Percentiles rank a stretch among this genome's conserved stretches.
phyloP scores from a whole-genome alignment of 2,797 vertebrate species.

The Zalophus californianus region DNA sequence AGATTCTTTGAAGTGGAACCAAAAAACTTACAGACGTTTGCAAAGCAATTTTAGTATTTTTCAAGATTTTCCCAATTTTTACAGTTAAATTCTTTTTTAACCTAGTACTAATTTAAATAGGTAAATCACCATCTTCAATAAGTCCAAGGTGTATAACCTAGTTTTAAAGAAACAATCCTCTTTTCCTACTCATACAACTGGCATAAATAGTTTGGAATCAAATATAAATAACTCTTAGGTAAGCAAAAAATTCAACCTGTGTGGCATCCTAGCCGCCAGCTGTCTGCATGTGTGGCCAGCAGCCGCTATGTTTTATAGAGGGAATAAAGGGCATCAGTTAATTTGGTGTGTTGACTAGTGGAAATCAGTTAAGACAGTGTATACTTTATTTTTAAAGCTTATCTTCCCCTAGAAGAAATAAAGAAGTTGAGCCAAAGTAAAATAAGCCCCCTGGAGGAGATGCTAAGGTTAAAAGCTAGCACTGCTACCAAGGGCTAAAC shows the following conservation, averaged over 20 bases:
- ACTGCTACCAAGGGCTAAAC: not conserved
- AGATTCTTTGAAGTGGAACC: not conserved
- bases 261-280: not conserved
- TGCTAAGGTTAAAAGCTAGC: not conserved
- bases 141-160: not conserved
- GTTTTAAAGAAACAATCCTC: constrained; percentile 1
- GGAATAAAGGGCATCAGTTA: not conserved
- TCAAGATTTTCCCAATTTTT: not conserved
- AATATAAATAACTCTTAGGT: not conserved
- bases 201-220: constrained; percentile 1
- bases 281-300: not conserved
- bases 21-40: not conserved
- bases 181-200: not conserved
- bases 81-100: not conserved
- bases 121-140: not conserved
- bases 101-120: not conserved
- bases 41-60: not conserved
- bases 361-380: not conserved
- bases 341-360: not conserved
- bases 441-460: not conserved
- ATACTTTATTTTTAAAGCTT: constrained; percentile 51
- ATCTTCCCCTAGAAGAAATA: not conserved
- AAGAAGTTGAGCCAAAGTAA: not conserved
- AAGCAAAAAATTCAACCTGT: not conserved
- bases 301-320: not conserved